Conservation (phyloP, 2,113 vertebrate species). For the Tupaia chinensis region DNA sequence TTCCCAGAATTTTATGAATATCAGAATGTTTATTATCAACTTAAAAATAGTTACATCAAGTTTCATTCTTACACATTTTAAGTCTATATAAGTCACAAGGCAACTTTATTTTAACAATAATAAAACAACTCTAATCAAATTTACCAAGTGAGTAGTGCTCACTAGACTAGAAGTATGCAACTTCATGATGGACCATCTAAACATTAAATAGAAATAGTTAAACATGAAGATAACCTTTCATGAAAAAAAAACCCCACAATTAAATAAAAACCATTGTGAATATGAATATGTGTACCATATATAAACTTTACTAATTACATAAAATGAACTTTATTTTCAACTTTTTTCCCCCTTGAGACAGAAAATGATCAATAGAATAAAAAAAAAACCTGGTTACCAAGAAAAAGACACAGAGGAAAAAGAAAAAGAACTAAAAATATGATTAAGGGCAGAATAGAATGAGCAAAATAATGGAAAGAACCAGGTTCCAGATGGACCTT, state of each 20-base stretch:
- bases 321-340: conserved; percentile 40
- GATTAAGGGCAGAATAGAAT: conserved; percentile 24
- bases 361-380: conserved; percentile 53
- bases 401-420: background rate
- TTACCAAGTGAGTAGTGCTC: background rate
- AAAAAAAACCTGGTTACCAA: background rate
- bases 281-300: background rate
- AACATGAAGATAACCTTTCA: background rate
- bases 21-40: conserved; percentile 21
- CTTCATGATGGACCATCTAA: background rate
- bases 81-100: conserved; percentile 18
- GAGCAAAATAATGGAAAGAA: background rate
- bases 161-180: background rate
- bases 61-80: background rate
- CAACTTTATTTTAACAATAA: conserved; percentile 47
- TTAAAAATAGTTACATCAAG: conserved; percentile 22
- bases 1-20: conserved; percentile 45
- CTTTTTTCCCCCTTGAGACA: conserved; percentile 28
- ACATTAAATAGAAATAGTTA: conserved; percentile 34
- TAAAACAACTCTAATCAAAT: conserved; percentile 42
- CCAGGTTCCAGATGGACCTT: background rate
- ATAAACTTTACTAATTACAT: conserved; percentile 39
- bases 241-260: conserved; percentile 23
- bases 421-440: conserved; percentile 18
- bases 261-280: background rate